phyloP scores from a whole-genome alignment of 2,888 invertebrate genomes.

The Drosophila multiciliata region DNA sequence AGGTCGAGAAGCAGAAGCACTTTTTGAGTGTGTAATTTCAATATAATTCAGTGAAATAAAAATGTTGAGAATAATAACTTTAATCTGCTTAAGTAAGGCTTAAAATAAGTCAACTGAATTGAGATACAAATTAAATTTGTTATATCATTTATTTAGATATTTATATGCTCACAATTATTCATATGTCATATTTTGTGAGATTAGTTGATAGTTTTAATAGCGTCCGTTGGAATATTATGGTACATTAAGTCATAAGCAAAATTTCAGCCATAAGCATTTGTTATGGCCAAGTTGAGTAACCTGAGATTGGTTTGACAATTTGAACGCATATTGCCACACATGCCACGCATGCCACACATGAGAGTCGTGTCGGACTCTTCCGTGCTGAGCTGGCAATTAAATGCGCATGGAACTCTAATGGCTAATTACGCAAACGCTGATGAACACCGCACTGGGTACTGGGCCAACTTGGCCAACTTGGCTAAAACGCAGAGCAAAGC shows the following conservation, averaged over 20 bases:
- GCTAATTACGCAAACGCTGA: constrained; percentile 70
- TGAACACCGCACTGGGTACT: constrained; percentile 42
- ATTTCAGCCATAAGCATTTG: constrained; percentile 43
- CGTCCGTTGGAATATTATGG: not conserved
- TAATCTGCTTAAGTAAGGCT: not conserved
- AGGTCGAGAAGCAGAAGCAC: not conserved
- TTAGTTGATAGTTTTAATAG: not conserved
- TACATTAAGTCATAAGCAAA: not conserved
- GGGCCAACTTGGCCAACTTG: constrained; percentile 20
- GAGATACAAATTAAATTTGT: not conserved
- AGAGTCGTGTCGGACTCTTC: constrained; percentile 8
- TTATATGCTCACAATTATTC: not conserved
- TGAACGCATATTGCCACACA: constrained; percentile 23
- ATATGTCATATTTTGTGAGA: not conserved
- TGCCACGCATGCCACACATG: constrained; percentile 74
- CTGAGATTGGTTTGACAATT: constrained; percentile 50
- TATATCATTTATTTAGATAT: not conserved
- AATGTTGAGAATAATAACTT: not conserved
- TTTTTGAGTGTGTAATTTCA: not conserved
- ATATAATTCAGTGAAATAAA: not conserved
- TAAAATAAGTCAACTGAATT: not conserved
- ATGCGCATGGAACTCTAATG: constrained; percentile 58
- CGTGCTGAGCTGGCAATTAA: constrained; percentile 37
- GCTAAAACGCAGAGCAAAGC: constrained; percentile 23
- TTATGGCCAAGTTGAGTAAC: constrained; percentile 35